These are phyloP conservation scores for Corynorhinus townsendii DNA, from an alignment of 2,113 vertebrate species.

Conservation along the genomic window DNA sequence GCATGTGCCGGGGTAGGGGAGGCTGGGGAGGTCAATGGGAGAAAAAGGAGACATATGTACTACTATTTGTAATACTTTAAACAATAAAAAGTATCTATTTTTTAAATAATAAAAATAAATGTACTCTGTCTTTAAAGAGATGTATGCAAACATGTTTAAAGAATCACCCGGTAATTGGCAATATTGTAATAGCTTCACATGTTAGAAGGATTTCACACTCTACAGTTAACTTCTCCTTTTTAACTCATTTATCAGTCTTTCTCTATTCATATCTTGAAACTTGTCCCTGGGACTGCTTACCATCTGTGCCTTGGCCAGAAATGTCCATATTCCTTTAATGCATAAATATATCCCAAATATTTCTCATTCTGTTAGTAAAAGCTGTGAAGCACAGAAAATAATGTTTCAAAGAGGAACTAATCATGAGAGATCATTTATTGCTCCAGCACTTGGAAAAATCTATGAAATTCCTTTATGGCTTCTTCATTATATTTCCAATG, in stretches of 20 bases:
- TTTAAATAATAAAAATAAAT: neutral
- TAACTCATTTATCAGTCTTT: slow-evolving; percentile 54
- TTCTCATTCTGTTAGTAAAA: slow-evolving; percentile 51
- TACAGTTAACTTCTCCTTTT: neutral
- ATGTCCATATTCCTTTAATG: slow-evolving; percentile 58
- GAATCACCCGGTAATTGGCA: slow-evolving; percentile 10
- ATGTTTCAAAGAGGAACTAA: slow-evolving; percentile 58
- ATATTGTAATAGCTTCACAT: neutral
- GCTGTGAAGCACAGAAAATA: slow-evolving; percentile 62
- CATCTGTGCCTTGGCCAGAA: slow-evolving; percentile 59
- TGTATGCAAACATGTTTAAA: neutral
- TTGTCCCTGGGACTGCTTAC: slow-evolving; percentile 42
- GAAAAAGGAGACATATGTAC: too few relatives aligned
- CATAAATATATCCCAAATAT: slow-evolving; percentile 53
- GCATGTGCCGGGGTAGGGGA: too few relatives aligned
- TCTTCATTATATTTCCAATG: slow-evolving; percentile 73
- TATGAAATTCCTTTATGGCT: slow-evolving; percentile 70
- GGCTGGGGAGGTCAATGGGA: too few relatives aligned
- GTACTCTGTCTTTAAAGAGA: neutral
- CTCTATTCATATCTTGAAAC: slow-evolving; percentile 36
- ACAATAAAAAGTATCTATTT: too few relatives aligned
- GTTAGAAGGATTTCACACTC: slow-evolving; percentile 19
- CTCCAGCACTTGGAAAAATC: slow-evolving; percentile 72
- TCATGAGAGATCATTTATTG: slow-evolving; percentile 70
- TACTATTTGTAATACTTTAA: too few relatives aligned